Base-by-base conservation (phyloP, 2,888 invertebrate species). In the Chaitophorus viminalis region DNA sequence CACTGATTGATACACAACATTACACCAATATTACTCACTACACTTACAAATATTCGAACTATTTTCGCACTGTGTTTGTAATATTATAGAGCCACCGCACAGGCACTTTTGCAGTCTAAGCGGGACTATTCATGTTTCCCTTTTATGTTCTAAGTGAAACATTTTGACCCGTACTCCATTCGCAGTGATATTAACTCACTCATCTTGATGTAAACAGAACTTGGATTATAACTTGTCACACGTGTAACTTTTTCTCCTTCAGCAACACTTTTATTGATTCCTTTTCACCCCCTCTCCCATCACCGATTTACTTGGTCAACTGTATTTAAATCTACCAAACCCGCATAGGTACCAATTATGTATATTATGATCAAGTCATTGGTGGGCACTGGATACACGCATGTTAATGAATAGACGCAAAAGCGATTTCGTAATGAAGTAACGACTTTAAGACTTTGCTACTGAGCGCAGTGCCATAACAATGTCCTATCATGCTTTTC, bases 291-390 rank as follows among this genome's bases (percentile, higher is more conserved):
- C 14, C 46, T 11, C 2, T 3, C 46, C 14, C 82, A 17, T 31
- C 6, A 9, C 5, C 18, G n/a, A 0, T 8, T 14, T 14, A 14
- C 21, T 17, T 25, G 68, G 68, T 25, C n/a, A 46, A 46, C 46
- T 46, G 46, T 14, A 11, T 72, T 72, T 52, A 72, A 72, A 54
- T 82, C n/a, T 29, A 1, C 25, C 21, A n/a, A n/a, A 74, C 29
- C 74, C 46, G 14, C 36, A 36, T 52, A n/a, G n/a, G 39, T 9
- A 82, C 74, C 54, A 82, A 74, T 82, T 82, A 46, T 46, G 54
- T n/a, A n/a, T n/a, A n/a, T n/a, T n/a, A n/a, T 36, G 74, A 82
- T 82, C 36, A 52, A 82, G 82, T 74, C 33, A 74, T 60, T 21
- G 54, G 9, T 21, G 21, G 60, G 39, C 39, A 8, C 39, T 11